Evolutionary conservation across 2,888 invertebrate species (phyloP), one percentile per base, ranked within the genome.

Genomic region (Leucania comma): DNA sequence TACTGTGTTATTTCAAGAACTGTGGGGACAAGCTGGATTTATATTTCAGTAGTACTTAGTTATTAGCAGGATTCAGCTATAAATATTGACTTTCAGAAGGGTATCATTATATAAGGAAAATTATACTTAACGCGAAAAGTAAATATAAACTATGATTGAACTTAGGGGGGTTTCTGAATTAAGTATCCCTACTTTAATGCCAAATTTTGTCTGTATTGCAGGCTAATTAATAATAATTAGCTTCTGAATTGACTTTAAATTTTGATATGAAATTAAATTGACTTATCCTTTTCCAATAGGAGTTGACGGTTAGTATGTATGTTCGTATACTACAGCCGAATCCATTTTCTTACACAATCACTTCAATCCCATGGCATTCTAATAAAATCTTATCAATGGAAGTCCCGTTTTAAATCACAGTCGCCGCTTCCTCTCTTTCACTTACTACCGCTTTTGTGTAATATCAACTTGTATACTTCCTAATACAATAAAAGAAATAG

Each of bases 401-500:
- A 76, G 57, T 42, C 60, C 69, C 67, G 50, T 71, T 73, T 75
- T 84, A 82, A 84, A 84, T 84, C 76, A 77, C 74, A 60, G 64
- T 24, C 67, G 24, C 51, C 32, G 65, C 72, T 72, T 67, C 75
- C 51, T 62, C 51, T 62, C 51, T 77, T 82, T 61, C 64, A 70
- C 71, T 78, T 76, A 76, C 78, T 59, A 75, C 75, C 57, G 58
- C 58, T 66, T 80, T 74, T 76, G 70, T 81, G 63, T 68, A 75
- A 82, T 84, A 78, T 75, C 69, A 69, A 75, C 81, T 79, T 77
- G 63, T 77, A 78, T 82, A 80, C 83, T 80, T 75, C 70, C 76
- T 82, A 82, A 82, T 77, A 73, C 76, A 85, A 85, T 83, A 87
- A 87, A 86, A 81, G 78, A 87, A 86, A 88, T 88, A 86, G 82